Evolutionary conservation across 2,113 vertebrate species (phyloP), one percentile per base, ranked within the genome.

Genomic region (Hippoglossus stenolepis): DNA sequence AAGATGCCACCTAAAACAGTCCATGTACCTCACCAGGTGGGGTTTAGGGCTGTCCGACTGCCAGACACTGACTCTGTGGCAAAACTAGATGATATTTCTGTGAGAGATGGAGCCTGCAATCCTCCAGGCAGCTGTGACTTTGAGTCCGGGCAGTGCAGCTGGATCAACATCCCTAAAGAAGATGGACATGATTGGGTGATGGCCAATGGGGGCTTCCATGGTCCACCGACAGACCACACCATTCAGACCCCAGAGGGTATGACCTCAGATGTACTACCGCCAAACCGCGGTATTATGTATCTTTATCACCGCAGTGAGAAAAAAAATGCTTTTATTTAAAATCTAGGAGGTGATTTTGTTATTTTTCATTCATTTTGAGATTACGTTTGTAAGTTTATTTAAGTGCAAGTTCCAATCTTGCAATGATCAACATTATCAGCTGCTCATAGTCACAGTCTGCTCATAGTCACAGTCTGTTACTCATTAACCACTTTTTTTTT

Each of bases 51-150:
- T 1, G 4, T 21, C 43, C 77, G 89, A 28, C 68, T 70, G 17
- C 60, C 85, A 12, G 85, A 45, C 40, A 24, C 54, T 0, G 80
- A 53, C n/a, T 76, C 83, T 24, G 56, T 86, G 3, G 86, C 90
- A 47, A 85, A 88, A 61, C 73, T 93, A 12, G 94, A 95, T 79
- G 94, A 95, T 59, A 72, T 94, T 58, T 94, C 92, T 38, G 9
- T 91, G 66, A 90, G 65, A 21, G 65, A 38, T 0, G 90, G 91
- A 53, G 83, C 86, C 15, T 95, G 94, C 71, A 45, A 51, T 75
- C 83, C 87, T 40, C 53, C 72, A 20, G 93, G 85, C 60, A 93
- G 83, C 84, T 95, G 94, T 85, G 93, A 94, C 87, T 95, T 95
- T 89, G 94, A 94, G 78, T 91, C 92, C 0, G 92, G 92, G 26